phyloP scores from a whole-genome alignment of 2,888 invertebrate species.

The Perizoma affinitatum region DNA sequence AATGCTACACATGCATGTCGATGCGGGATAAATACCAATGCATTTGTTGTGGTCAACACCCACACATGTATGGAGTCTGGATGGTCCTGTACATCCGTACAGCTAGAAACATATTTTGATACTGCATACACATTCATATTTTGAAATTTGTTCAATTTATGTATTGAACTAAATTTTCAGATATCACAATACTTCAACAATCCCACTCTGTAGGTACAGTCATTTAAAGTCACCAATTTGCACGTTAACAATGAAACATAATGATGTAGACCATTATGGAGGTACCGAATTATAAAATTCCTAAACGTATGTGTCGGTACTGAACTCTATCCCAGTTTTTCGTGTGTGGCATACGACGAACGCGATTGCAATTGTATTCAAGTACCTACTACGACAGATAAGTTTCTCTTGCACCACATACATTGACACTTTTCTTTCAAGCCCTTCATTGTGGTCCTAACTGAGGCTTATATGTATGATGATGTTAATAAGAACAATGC shows the following conservation, averaged over 20 bases:
- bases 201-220: too few relatives aligned
- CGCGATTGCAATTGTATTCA: constrained; percentile 40
- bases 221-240: too few relatives aligned
- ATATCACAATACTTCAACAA: too few relatives aligned
- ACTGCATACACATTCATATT: neutral
- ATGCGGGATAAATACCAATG: constrained; percentile 76
- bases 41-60: constrained; percentile 54
- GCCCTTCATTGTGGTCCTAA: neutral
- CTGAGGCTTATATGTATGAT: constrained; percentile 31
- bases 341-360: constrained; percentile 54
- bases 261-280: too few relatives aligned
- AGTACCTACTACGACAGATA: constrained; percentile 27
- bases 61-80: constrained; percentile 33
- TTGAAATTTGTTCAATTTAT: neutral
- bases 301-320: constrained; percentile 27
- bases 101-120: neutral
- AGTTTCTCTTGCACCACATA: constrained; percentile 23
- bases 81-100: neutral
- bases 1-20: constrained; percentile 73
- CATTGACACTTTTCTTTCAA: constrained; percentile 23
- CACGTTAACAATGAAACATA: too few relatives aligned
- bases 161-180: too few relatives aligned
- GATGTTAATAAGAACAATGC: constrained; percentile 2
- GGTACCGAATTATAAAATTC: constrained; percentile 20
- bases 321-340: constrained; percentile 43